Evolutionary conservation across 2,113 vertebrate species (phyloP).

Genomic region (Bambusicola thoracicus): DNA sequence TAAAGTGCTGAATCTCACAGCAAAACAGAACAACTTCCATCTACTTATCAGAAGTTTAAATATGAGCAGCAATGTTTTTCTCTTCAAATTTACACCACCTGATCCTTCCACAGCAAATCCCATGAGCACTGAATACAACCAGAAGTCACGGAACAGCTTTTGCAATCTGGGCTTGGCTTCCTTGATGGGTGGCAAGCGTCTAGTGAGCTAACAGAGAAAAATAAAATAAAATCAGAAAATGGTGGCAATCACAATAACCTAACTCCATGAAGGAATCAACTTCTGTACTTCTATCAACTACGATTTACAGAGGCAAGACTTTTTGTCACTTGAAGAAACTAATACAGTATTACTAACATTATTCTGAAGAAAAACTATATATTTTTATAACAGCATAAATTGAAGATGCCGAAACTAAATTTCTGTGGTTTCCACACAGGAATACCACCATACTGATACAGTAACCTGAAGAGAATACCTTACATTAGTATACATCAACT

Average conservation of each 20-base stretch:
- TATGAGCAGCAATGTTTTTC: not conserved
- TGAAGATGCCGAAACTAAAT: not conserved
- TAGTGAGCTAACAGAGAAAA: conserved; percentile 82
- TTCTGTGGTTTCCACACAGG: conserved; percentile 6
- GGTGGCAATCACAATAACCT: not conserved
- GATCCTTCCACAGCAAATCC: conserved; percentile 96
- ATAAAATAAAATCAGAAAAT: not conserved
- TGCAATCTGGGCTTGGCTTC: conserved; percentile 94
- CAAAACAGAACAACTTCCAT: not conserved
- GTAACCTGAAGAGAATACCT: not conserved
- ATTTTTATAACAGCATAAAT: not conserved
- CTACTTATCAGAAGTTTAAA: not conserved
- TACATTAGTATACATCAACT: not conserved
- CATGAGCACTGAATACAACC: conserved; percentile 97
- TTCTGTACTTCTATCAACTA: not conserved
- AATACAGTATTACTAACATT: not conserved
- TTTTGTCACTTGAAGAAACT: not conserved
- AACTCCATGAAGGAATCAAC: not conserved
- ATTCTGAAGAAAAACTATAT: not conserved
- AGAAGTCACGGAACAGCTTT: conserved; percentile 97
- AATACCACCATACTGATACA: conserved; percentile 37
- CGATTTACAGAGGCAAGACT: not conserved
- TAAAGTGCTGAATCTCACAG: not conserved
- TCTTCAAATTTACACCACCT: conserved; percentile 75
- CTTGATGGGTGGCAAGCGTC: conserved; percentile 92